Conservation (phyloP, 2,797 vertebrate species). For the Schizopygopsis pylzovi region DNA sequence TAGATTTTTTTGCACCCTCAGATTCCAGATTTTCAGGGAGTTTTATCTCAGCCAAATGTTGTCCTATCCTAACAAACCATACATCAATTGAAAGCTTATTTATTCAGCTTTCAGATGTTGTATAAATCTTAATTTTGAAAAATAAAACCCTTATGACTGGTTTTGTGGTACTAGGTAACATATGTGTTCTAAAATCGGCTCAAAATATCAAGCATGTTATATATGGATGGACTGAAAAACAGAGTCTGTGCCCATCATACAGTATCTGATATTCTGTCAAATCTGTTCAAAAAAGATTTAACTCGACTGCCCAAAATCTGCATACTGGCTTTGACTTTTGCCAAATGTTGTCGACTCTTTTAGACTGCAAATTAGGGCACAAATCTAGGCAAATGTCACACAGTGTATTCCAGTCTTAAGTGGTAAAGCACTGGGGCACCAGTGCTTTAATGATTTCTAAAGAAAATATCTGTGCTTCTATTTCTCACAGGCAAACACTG, state of each 20-base stretch:
- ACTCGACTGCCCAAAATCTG: background rate
- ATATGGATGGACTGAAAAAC: background rate
- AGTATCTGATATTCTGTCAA: background rate
- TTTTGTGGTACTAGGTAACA: too few relatives aligned
- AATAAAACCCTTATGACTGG: too few relatives aligned
- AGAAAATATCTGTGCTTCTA: slow-evolving; percentile 25
- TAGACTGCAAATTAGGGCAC: background rate
- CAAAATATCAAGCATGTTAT: background rate
- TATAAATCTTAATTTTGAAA: too few relatives aligned
- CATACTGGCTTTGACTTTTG: background rate
- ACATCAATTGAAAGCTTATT: too few relatives aligned
- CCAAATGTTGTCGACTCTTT: background rate
- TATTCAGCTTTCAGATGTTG: too few relatives aligned
- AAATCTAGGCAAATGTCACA: background rate
- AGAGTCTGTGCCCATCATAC: background rate
- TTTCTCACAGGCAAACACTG: slow-evolving; percentile 85
- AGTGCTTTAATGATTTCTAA: slow-evolving; percentile 4
- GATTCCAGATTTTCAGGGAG: too few relatives aligned
- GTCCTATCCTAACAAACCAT: too few relatives aligned
- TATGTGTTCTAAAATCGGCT: background rate
- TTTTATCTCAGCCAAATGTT: too few relatives aligned
- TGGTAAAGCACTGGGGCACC: background rate
- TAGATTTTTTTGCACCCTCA: too few relatives aligned
- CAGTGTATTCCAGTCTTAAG: background rate
- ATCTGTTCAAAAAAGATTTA: background rate